Evolutionary conservation across 2,797 vertebrate genomes (phyloP).

Genomic region (Takifugu rubripes): DNA sequence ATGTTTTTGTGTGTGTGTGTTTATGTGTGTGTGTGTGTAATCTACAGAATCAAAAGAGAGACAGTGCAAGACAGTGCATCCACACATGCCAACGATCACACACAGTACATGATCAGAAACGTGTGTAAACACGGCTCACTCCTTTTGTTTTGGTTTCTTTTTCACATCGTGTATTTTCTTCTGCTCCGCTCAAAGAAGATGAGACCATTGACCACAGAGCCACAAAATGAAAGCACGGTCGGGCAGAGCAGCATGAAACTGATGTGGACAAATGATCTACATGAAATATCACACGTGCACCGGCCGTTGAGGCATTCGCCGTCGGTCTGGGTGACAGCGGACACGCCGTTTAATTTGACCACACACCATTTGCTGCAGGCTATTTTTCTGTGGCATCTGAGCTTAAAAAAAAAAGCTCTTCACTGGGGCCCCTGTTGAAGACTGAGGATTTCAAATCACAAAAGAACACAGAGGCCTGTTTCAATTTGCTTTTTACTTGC

Average conservation of each 20-base stretch:
- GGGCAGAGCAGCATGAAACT: constrained; percentile 14
- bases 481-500: constrained; percentile 49
- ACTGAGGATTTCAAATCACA: constrained; percentile 51
- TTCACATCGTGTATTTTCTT: constrained; percentile 37
- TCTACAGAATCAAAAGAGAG: constrained; percentile 44
- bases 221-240: constrained; percentile 38
- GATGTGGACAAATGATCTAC: constrained; percentile 21
- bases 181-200: constrained; percentile 26
- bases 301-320: background rate
- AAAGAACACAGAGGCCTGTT: constrained; percentile 42
- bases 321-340: constrained; percentile 5
- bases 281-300: constrained; percentile 12
- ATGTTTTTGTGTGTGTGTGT: constrained; percentile 9
- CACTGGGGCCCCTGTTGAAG: constrained; percentile 19
- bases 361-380: background rate
- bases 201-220: constrained; percentile 37
- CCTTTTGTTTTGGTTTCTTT: constrained; percentile 23
- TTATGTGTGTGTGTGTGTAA: constrained; percentile 16
- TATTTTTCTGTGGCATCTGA: constrained; percentile 1
- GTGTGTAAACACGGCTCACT: constrained; percentile 39
- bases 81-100: constrained; percentile 41
- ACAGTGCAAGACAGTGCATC: constrained; percentile 40
- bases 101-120: constrained; percentile 49
- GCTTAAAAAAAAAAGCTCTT: background rate
- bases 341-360: background rate